Evolutionary conservation across 2,797 vertebrate genomes (phyloP).

Genomic region (Delichon dasypus): DNA sequence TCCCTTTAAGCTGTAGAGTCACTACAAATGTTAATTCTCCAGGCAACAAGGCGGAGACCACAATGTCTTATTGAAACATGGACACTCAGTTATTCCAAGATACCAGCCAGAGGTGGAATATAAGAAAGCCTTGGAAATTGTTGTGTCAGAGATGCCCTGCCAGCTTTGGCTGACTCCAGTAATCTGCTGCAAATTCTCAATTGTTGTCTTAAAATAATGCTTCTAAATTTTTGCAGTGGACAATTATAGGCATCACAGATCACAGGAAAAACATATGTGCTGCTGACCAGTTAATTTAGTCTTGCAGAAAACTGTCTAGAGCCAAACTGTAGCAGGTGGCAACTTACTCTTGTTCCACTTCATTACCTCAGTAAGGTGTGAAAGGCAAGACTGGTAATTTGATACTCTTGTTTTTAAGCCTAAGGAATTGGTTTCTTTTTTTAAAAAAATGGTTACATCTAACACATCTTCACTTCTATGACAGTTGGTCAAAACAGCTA

Average conservation of each 20-base stretch:
- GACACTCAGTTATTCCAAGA: not conserved
- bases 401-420: not conserved
- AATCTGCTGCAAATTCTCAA: slow-evolving; percentile 49
- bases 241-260: slow-evolving; percentile 59
- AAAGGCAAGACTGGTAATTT: slow-evolving; percentile 21
- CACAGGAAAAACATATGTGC: slow-evolving; percentile 49
- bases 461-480: not conserved
- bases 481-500: not conserved
- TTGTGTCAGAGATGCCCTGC: not conserved
- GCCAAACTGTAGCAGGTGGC: slow-evolving; percentile 18
- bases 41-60: not conserved
- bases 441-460: not conserved
- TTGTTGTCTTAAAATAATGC: slow-evolving; percentile 36
- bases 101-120: not conserved
- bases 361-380: slow-evolving; percentile 8
- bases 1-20: not conserved
- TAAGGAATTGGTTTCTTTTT: not conserved
- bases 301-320: slow-evolving; percentile 46
- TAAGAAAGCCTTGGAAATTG: not conserved
- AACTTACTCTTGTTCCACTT: slow-evolving; percentile 27
- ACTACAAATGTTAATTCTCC: not conserved
- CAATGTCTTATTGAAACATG: not conserved
- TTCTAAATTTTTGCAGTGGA: slow-evolving; percentile 26
- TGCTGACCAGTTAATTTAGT: slow-evolving; percentile 38
- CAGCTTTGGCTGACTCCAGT: not conserved